These are phyloP conservation scores for Ectobius pallidus DNA, from an alignment of 2,888 invertebrate species.

Conservation along the genomic window DNA sequence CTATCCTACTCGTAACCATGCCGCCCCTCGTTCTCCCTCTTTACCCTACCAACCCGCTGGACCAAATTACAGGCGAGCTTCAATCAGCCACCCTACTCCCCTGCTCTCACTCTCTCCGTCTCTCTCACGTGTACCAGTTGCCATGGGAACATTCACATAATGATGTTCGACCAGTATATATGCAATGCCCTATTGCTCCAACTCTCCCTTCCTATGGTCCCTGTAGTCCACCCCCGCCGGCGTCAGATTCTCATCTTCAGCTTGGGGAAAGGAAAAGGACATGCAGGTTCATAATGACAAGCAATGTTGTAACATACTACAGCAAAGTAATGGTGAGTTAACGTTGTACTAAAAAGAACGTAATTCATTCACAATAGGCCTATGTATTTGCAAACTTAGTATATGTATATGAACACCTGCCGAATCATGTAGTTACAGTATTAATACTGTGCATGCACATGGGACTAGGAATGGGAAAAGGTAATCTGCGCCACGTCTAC, in stretches of 20 bases:
- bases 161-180: constrained; percentile 39
- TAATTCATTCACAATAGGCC: too few species aligned
- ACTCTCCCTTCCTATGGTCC: constrained; percentile 5
- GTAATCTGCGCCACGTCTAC: too few species aligned
- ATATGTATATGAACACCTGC: too few species aligned
- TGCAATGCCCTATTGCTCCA: constrained; percentile 20
- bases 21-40: constrained; percentile 20
- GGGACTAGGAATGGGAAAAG: too few species aligned
- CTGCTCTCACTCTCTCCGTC: background rate
- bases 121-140: constrained; percentile 31
- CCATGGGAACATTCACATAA: constrained; percentile 40
- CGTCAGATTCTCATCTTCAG: constrained; percentile 5
- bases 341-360: too few species aligned
- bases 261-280: background rate
- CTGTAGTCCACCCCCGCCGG: constrained; percentile 17
- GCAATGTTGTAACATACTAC: too few species aligned
- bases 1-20: background rate
- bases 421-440: too few species aligned
- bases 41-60: constrained; percentile 26
- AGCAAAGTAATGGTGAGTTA: too few species aligned
- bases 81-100: constrained; percentile 37
- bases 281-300: background rate
- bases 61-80: constrained; percentile 42
- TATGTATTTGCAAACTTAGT: too few species aligned
- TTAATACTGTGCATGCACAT: too few species aligned